Evolutionary conservation across 1,140 invertebrate species (phyloP), one percentile per base, ranked within the genome.

Genomic region (Neodiprion lecontei): DNA sequence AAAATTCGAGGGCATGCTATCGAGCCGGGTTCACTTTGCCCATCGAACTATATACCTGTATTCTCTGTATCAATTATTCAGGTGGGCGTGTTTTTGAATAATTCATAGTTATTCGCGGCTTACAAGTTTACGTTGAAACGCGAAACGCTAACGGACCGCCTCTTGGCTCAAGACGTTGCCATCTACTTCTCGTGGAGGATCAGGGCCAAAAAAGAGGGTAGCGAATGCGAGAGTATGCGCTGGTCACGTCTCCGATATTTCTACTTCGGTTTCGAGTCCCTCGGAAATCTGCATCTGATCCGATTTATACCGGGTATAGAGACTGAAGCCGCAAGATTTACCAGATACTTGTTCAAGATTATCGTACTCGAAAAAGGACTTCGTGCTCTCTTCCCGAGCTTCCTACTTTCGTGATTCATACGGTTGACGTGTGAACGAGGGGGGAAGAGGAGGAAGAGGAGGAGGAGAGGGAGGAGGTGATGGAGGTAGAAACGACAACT

Each of bases 51-150:
- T 40, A 40, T 40, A 40, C 28, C 28, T 40, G 28, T 40, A 40
- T 71, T 73, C 73, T 67, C 72, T 82, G 14, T 71, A 82, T 82
- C 80, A 79, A 83, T 82, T 83, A 83, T 83, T 82, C 81, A 76
- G 75, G 72, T 48, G 76, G 80, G 75, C 68, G 74, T 80, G 75
- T 74, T 72, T 69, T 76, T 82, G 81, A 81, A 83, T 83, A 78
- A 81, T 83, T 83, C 81, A 82, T 80, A 72, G 75, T 50, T 75
- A 71, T 80, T 79, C 76, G 47, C 68, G 72, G 69, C 70, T 79
- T 78, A 78, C 77, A 76, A 79, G 78, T 77, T 79, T 69, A 50
- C 53, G 11, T 48, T 21, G 48, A 73, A 53, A 68, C 69, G 10
- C 9, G 66, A 61, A 67, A 68, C 47, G 47, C 67, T 40, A 40